Evolutionary conservation across 2,113 vertebrate species (phyloP).

Genomic region (Conger conger): DNA sequence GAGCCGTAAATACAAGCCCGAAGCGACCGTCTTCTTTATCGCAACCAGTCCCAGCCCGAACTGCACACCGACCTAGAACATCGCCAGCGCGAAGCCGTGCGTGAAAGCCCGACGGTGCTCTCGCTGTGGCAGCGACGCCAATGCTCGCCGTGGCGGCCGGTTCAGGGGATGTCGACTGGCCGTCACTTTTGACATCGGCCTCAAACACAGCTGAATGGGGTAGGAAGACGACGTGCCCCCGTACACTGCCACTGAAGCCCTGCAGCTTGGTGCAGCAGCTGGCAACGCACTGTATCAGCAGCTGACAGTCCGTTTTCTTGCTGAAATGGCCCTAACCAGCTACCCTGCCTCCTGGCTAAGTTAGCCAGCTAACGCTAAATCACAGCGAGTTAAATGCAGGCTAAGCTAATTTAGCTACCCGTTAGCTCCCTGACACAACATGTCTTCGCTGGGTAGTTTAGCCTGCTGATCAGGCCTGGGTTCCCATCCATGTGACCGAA

Average conservation of each 20-base stretch:
- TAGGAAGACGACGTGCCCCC: constrained; percentile 46
- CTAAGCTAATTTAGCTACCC: constrained; percentile 30
- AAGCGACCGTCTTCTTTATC: constrained; percentile 44
- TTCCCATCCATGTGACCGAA: constrained; percentile 25
- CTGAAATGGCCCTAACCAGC: neutral
- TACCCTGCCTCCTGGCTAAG: neutral
- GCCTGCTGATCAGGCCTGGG: constrained; percentile 16
- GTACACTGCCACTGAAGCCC: neutral
- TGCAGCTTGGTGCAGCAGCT: neutral
- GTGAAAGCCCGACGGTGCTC: constrained; percentile 50
- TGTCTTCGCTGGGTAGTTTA: neutral
- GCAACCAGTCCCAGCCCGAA: constrained; percentile 18
- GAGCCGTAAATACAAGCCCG: constrained; percentile 51
- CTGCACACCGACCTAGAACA: neutral
- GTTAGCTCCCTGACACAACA: neutral
- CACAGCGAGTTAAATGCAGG: neutral
- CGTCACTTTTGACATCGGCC: constrained; percentile 74
- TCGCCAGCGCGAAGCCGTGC: neutral
- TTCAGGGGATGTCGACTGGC: constrained; percentile 69
- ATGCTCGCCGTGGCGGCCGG: constrained; percentile 45
- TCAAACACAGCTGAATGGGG: constrained; percentile 61
- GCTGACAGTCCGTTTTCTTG: constrained; percentile 5
- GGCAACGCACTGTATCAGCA: neutral
- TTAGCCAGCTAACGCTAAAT: neutral
- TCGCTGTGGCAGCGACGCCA: constrained; percentile 57